A percentile compares a stretch with the other conserved stretches of the same genome.
Evolutionary conservation across 2,888 invertebrate genomes (phyloP).

Genomic region (Andrena bicolor): DNA sequence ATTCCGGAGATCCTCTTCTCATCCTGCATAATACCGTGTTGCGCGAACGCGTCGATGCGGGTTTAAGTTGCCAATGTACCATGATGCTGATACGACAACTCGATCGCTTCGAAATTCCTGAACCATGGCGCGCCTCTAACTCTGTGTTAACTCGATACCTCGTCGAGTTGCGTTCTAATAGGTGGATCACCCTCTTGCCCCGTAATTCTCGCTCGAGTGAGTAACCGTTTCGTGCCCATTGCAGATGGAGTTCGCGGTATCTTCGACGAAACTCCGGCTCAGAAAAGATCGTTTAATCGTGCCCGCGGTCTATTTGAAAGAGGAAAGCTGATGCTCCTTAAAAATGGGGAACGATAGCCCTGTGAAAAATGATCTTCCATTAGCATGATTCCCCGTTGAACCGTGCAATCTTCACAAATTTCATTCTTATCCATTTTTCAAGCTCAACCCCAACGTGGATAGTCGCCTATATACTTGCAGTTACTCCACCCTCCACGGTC

Average conservation of each 20-base stretch:
- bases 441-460: too few species aligned
- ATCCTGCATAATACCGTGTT: conserved; percentile 2
- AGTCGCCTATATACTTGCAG: too few species aligned
- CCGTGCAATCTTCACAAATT: too few species aligned
- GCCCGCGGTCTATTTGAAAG: neutral
- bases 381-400: too few species aligned
- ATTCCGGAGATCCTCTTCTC: neutral
- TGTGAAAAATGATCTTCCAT: too few species aligned
- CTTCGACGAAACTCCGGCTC: neutral
- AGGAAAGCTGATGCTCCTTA: neutral
- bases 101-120: conserved; percentile 43
- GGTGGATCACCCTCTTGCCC: neutral
- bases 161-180: conserved; percentile 8
- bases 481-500: neutral
- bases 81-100: conserved; percentile 6
- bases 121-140: conserved; percentile 26
- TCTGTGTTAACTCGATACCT: conserved; percentile 40
- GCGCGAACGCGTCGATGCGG: conserved; percentile 28
- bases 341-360: too few species aligned
- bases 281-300: neutral
- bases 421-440: too few species aligned
- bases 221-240: neutral
- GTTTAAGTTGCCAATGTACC: conserved; percentile 26
- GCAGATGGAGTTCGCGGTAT: neutral
- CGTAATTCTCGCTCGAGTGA: conserved; percentile 2